Conservation (phyloP, 2,888 invertebrate genomes). For the Gisinianus flammeolus region DNA sequence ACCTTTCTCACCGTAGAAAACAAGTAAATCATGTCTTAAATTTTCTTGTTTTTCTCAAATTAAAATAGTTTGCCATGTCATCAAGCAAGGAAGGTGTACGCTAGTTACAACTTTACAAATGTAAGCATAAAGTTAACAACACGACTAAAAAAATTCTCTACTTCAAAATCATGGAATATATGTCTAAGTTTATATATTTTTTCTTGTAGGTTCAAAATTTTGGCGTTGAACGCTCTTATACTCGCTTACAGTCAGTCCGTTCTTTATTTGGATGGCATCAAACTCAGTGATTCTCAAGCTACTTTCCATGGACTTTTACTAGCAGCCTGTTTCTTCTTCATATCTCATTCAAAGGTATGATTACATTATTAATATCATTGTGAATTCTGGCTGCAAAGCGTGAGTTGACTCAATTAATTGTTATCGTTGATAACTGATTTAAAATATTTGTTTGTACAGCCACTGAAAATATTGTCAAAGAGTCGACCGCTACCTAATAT, state of each 20-base stretch:
- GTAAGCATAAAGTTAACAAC: too few species aligned
- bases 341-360: slow-evolving; percentile 91
- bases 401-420: background rate
- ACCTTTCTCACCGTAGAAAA: background rate
- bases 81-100: slow-evolving; percentile 99
- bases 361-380: background rate
- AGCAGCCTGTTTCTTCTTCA: slow-evolving; percentile 97
- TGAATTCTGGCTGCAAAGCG: background rate
- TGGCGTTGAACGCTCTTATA: slow-evolving; percentile 96
- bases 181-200: too few species aligned
- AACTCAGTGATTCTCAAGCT: slow-evolving; percentile 96
- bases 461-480: slow-evolving; percentile 88
- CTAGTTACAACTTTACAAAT: slow-evolving; percentile 98
- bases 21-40: background rate
- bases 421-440: background rate
- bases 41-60: background rate
- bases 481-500: slow-evolving; percentile 97
- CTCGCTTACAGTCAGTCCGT: slow-evolving; percentile 99
- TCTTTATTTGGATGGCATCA: slow-evolving; percentile 95
- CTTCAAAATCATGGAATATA: too few species aligned
- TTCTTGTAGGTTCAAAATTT: slow-evolving; percentile 99
- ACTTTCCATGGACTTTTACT: slow-evolving; percentile 94
- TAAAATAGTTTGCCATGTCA: slow-evolving; percentile 92
- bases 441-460: slow-evolving; percentile 67
- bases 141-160: too few species aligned